These are phyloP conservation scores for Pagrus major DNA, from an alignment of 2,113 vertebrate genomes.

Conservation along the genomic window DNA sequence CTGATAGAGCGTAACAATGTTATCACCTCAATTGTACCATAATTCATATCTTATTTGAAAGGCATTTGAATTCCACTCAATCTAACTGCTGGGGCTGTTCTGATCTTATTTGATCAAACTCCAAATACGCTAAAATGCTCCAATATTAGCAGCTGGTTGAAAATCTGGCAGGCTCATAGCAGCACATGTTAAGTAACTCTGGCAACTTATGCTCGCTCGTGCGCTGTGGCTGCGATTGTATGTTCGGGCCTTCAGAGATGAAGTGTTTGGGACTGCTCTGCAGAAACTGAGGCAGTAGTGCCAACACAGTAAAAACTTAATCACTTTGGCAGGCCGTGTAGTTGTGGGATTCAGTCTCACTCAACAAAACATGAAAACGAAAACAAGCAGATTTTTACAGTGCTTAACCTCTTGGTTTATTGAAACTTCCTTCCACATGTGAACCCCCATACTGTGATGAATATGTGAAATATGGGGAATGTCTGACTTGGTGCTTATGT, in stretches of 20 bases:
- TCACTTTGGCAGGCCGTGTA: slow-evolving; percentile 74
- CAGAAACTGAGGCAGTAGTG: slow-evolving; percentile 65
- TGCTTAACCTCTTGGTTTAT: slow-evolving; percentile 53
- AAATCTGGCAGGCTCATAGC: slow-evolving; percentile 76
- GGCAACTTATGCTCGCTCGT: slow-evolving; percentile 74
- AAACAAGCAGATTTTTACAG: slow-evolving; percentile 69
- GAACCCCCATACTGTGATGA: slow-evolving; percentile 54
- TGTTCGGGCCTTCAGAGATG: slow-evolving; percentile 73
- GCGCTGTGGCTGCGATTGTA: slow-evolving; percentile 65
- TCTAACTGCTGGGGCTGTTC: slow-evolving; percentile 30
- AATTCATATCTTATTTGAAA: slow-evolving; percentile 35
- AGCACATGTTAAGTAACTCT: slow-evolving; percentile 79
- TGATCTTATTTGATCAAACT: slow-evolving; percentile 68
- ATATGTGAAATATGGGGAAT: slow-evolving; percentile 61
- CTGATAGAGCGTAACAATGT: slow-evolving; percentile 32
- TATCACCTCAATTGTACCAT: slow-evolving; percentile 26
- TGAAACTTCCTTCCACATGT: slow-evolving; percentile 54
- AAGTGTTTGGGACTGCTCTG: slow-evolving; percentile 70
- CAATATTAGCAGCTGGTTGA: slow-evolving; percentile 80
- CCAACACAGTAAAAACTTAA: slow-evolving; percentile 77
- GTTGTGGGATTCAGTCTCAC: slow-evolving; percentile 73
- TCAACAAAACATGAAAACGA: slow-evolving; percentile 75
- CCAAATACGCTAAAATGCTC: slow-evolving; percentile 70
- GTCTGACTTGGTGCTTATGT: slow-evolving; percentile 47
- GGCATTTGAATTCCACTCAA: slow-evolving; percentile 34